Evolutionary conservation across 2,888 invertebrate genomes (phyloP).

Genomic region (Parnassius mnemosyne): DNA sequence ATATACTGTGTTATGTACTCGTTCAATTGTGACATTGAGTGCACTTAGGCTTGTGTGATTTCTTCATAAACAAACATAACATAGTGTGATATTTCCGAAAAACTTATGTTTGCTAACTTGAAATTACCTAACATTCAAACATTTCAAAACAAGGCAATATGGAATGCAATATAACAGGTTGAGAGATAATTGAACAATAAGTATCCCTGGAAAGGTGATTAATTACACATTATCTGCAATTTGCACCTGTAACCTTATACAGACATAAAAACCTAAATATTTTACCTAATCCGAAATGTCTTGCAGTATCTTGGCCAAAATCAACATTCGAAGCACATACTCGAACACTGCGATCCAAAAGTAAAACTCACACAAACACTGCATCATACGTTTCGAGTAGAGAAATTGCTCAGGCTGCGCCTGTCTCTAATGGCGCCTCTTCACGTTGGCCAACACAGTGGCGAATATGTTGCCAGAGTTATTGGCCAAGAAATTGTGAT

Average conservation of each 20-base stretch:
- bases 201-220: constrained; percentile 5
- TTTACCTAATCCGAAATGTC: constrained; percentile 14
- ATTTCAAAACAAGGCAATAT: constrained; percentile 17
- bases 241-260: constrained; percentile 3
- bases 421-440: no score
- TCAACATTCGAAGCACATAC: constrained; percentile 31
- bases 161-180: constrained; percentile 15
- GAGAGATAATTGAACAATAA: constrained; percentile 17
- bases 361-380: constrained; percentile 48
- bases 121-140: constrained; percentile 9
- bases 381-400: constrained; percentile 29
- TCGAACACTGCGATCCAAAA: constrained; percentile 50
- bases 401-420: constrained; percentile 36
- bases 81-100: neutral
- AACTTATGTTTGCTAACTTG: neutral
- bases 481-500: no score
- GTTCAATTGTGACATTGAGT: neutral
- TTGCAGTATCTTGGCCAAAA: constrained; percentile 6
- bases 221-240: constrained; percentile 5
- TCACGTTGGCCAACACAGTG: no score
- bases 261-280: constrained; percentile 2
- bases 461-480: no score
- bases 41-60: neutral
- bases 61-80: neutral
- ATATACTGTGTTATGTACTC: no score